A percentile compares a stretch with the other conserved stretches of the same genome.
Conservation (phyloP, 2,797 vertebrate species). For the Lutjanus campechanus region DNA sequence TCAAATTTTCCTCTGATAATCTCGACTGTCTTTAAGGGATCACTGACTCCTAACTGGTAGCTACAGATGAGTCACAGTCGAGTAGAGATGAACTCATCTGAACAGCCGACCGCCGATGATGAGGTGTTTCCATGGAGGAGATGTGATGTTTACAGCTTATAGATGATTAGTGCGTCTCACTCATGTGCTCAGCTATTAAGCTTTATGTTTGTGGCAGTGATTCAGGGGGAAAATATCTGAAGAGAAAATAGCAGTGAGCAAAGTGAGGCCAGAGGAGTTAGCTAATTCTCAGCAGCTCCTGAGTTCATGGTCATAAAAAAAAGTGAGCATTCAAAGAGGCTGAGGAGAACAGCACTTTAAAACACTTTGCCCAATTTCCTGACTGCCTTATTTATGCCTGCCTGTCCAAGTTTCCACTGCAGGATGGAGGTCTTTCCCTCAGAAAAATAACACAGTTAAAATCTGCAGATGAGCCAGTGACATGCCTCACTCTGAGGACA, state of each 20-base stretch:
- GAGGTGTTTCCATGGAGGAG: conserved; percentile 54
- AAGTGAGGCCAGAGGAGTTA: conserved; percentile 13
- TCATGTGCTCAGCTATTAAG: conserved; percentile 31
- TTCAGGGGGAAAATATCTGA: conserved; percentile 62
- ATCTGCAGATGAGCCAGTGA: neutral
- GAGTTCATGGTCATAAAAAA: conserved; percentile 2
- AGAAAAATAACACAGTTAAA: neutral
- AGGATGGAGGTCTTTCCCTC: conserved; percentile 23
- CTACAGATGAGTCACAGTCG: conserved; percentile 43
- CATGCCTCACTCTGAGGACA: neutral
- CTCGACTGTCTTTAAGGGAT: conserved; percentile 12
- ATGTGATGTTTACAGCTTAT: conserved; percentile 46
- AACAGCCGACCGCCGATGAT: conserved; percentile 13
- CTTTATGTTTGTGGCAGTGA: conserved; percentile 58
- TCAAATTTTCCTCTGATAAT: conserved; percentile 1
- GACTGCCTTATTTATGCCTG: conserved; percentile 4
- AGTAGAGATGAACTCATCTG: conserved; percentile 49
- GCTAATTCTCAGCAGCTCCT: conserved; percentile 15
- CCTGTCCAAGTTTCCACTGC: conserved; percentile 42
- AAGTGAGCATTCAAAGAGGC: neutral
- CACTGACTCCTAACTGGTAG: conserved; percentile 18
- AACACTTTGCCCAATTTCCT: conserved; percentile 41
- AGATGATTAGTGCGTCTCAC: conserved; percentile 46
- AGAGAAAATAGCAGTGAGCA: conserved; percentile 23
- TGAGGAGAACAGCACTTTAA: conserved; percentile 24